Base-by-base conservation (phyloP, 2,888 invertebrate genomes). In the Dasypogon diadema region DNA sequence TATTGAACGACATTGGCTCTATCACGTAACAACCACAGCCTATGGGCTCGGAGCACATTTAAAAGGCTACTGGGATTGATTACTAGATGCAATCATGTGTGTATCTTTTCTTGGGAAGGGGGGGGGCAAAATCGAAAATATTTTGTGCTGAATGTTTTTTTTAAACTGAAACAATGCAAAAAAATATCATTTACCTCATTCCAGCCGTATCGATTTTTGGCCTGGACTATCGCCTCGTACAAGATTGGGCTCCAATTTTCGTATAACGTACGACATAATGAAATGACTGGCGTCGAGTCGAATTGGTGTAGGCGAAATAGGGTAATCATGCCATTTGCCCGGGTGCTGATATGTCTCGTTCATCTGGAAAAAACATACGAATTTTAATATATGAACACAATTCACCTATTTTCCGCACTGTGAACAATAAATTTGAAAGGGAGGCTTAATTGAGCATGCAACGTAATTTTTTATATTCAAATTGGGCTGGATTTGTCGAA, bases 131-230 rank as follows among this genome's bases (percentile, higher is more conserved):
- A 65, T 46, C 46, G 22, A 14, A 48, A 24, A 10, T n/a, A 46
- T 42, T 46, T 22, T 46, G n/a, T 46, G 30, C 2, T 46, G 42
- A 16, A 24, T 30, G 24, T 14, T 51, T n/a, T n/a, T n/a, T n/a
- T 26, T 21, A 37, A 70, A 18, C 91, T 91, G 54, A 91, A 90
- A 85, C 1, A 86, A 86, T 55, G 54, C 54, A 76, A 75, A 37
- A 55, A 51, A 76, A 63, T 75, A 65, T 48, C 22, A 74, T 80
- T 81, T 79, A 89, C 90, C 88, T 91, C 91, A 81, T 91, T 91
- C 91, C 92, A 92, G 0, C 92, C 92, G 79, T 91, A 92, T 86
- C 90, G 88, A 84, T 92, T 92, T 87, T 91, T 92, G 63, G 92
- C 92, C 82, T 92, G 91, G 60, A 92, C 91, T 77, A 91, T 91